Evolutionary conservation across 2,113 vertebrate species (phyloP).

Genomic region (Mixornis gularis): DNA sequence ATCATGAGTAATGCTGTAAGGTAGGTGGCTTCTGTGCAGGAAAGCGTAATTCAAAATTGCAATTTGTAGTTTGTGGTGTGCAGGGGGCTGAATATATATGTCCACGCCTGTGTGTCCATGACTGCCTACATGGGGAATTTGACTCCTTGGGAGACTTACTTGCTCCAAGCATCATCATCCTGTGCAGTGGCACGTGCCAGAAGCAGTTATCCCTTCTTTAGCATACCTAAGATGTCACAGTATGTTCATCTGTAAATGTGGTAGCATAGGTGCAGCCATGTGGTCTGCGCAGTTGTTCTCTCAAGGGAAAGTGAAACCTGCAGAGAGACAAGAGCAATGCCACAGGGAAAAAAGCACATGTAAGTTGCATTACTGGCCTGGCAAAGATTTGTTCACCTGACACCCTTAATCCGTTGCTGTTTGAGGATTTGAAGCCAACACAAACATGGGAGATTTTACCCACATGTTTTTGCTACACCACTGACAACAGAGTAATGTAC

Average conservation of each 20-base stretch:
- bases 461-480: not conserved
- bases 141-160: not conserved
- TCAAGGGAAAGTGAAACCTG: not conserved
- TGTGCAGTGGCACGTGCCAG: not conserved
- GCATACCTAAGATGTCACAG: not conserved
- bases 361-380: not conserved
- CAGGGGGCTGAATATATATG: not conserved
- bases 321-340: not conserved
- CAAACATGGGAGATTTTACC: not conserved
- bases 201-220: not conserved
- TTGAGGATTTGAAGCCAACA: not conserved
- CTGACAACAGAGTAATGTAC: rapidly evolving
- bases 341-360: not conserved
- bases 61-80: not conserved
- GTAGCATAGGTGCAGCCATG: not conserved
- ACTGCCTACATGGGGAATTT: not conserved
- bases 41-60: not conserved
- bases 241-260: not conserved
- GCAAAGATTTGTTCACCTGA: not conserved
- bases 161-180: not conserved
- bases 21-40: not conserved
- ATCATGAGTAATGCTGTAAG: not conserved
- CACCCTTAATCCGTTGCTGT: not conserved
- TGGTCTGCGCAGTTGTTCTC: not conserved
- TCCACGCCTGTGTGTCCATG: not conserved